A percentile compares a stretch with the other conserved stretches of the same genome.
phyloP scores from a whole-genome alignment of 2,888 invertebrate species.

The Alsophila aescularia region DNA sequence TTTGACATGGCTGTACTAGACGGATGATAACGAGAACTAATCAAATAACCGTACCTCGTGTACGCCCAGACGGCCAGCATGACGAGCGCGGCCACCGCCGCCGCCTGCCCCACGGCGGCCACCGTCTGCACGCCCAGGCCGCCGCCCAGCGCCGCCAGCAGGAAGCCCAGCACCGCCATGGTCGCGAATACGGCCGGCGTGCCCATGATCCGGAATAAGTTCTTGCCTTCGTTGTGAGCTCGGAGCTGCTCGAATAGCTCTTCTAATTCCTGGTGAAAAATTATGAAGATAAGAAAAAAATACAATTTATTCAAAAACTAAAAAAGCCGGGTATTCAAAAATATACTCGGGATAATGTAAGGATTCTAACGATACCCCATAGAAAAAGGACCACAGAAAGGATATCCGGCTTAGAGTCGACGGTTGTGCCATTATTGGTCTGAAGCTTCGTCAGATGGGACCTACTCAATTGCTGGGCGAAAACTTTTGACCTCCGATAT shows the following conservation, averaged over 20 bases:
- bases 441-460: no score
- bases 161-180: constrained; percentile 92
- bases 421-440: no score
- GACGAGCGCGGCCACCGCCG: constrained; percentile 89
- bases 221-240: constrained; percentile 98
- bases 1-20: no score
- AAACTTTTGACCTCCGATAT: no score
- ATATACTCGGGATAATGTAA: no score
- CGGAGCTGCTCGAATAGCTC: constrained; percentile 92
- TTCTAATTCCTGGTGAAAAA: constrained; percentile 90
- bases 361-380: no score
- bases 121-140: constrained; percentile 90
- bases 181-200: constrained; percentile 96
- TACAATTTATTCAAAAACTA: background rate
- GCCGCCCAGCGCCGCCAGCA: constrained; percentile 91
- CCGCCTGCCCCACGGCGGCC: constrained; percentile 89
- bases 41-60: constrained; percentile 3
- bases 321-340: no score
- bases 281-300: background rate
- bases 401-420: no score
- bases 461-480: no score
- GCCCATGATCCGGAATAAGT: constrained; percentile 96
- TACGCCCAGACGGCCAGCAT: constrained; percentile 81
- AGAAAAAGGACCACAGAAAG: no score
- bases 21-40: no score